These are phyloP conservation scores for Mus spicilegus DNA, from an alignment of 2,113 vertebrate genomes.

Conservation along the genomic window DNA sequence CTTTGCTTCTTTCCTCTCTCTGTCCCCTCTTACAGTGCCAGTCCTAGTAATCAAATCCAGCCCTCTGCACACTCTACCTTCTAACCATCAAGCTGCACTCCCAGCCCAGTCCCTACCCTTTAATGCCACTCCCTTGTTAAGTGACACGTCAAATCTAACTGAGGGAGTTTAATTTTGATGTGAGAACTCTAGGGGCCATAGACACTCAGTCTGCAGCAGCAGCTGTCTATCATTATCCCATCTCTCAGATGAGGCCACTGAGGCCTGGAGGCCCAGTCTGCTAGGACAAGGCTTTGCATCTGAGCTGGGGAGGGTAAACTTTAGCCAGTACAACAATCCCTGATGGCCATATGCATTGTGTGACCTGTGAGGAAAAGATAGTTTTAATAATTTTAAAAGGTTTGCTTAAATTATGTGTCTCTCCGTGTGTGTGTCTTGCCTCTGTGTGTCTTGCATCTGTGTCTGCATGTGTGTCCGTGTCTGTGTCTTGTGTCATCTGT, in stretches of 20 bases:
- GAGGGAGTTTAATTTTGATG: neutral
- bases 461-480: neutral
- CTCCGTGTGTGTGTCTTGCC: too few relatives aligned
- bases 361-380: neutral
- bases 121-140: neutral
- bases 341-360: too few relatives aligned
- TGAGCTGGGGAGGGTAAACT: neutral
- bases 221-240: neutral
- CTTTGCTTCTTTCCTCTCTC: neutral
- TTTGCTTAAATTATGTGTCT: neutral
- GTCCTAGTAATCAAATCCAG: neutral
- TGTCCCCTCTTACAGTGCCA: neutral
- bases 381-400: neutral
- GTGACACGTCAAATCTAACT: neutral
- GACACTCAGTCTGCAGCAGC: neutral
- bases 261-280: neutral
- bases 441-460: neutral
- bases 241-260: neutral
- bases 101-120: too few relatives aligned
- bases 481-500: too few relatives aligned
- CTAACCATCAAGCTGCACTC: too few relatives aligned
- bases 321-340: neutral
- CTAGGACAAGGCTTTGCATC: neutral
- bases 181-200: neutral
- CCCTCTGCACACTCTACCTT: neutral